These are phyloP conservation scores for Centrocercus urophasianus DNA, from an alignment of 2,113 vertebrate species.

Conservation along the genomic window DNA sequence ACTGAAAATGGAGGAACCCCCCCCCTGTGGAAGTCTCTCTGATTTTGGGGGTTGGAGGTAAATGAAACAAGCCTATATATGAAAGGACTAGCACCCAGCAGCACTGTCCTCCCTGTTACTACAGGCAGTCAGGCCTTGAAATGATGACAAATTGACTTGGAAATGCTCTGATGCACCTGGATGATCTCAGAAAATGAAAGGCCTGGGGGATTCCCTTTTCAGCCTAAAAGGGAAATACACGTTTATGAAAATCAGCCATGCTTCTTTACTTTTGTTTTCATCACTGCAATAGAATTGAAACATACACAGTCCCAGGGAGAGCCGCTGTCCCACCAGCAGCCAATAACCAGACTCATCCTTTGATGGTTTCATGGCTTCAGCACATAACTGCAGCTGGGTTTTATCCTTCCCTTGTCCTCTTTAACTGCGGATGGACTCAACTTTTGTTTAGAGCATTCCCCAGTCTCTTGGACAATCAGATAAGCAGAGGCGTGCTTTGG, in stretches of 20 bases:
- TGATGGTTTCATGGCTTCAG: not conserved
- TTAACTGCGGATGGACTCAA: not conserved
- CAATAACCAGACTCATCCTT: not conserved
- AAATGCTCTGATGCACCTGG: constrained; percentile 40
- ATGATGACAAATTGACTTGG: constrained; percentile 27
- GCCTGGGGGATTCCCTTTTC: not conserved
- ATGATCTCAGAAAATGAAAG: constrained; percentile 4
- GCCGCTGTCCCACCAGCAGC: not conserved
- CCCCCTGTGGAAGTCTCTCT: not conserved
- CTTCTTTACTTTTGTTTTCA: not conserved
- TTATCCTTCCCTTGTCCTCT: not conserved
- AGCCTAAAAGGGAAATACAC: not conserved
- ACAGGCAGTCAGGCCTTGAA: not conserved
- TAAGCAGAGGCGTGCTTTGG: not conserved
- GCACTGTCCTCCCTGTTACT: not conserved
- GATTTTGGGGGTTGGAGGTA: not conserved
- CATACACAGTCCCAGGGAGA: not conserved
- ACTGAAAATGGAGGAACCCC: not conserved
- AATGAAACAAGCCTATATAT: not conserved
- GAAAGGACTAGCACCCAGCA: not conserved
- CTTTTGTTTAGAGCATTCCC: not conserved
- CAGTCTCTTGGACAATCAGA: not conserved
- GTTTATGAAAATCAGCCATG: not conserved
- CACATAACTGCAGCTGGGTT: not conserved
- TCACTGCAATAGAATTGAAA: not conserved